Evolutionary conservation across 2,113 vertebrate genomes (phyloP).

Genomic region (Myiopsitta monachus): DNA sequence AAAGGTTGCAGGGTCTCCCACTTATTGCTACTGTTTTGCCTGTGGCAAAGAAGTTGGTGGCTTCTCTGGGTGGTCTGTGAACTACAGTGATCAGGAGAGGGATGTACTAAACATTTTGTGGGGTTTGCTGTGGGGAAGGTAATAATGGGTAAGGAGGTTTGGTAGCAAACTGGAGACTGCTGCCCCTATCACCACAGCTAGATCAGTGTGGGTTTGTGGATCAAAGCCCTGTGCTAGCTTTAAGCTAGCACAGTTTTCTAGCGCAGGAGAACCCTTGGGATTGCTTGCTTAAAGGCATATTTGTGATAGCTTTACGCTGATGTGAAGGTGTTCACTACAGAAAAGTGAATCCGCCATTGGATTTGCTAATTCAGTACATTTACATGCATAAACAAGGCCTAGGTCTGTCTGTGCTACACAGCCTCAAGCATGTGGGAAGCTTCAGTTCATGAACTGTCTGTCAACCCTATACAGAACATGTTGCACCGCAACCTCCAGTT

Average conservation of each 20-base stretch:
- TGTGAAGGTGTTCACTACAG: not conserved
- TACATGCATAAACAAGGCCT: not conserved
- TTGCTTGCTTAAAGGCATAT: not conserved
- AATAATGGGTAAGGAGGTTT: fast-evolving
- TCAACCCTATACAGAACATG: not conserved
- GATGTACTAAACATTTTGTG: not conserved
- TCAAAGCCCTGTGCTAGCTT: not conserved
- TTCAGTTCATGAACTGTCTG: not conserved
- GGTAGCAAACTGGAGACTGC: not conserved
- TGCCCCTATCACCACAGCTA: not conserved
- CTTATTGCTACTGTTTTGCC: not conserved
- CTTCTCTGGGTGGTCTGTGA: not conserved
- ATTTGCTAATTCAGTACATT: not conserved
- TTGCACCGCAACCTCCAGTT: not conserved
- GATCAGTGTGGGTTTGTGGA: not conserved
- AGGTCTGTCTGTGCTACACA: not conserved
- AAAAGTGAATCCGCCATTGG: not conserved
- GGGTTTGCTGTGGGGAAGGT: not conserved
- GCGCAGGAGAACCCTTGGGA: not conserved
- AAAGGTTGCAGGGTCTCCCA: not conserved
- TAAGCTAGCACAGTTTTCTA: not conserved
- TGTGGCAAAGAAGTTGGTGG: not conserved
- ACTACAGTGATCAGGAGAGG: not conserved
- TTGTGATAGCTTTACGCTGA: not conserved
- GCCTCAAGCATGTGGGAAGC: not conserved